These are phyloP conservation scores for Leptoclinus maculatus DNA, from an alignment of 2,797 vertebrate genomes.

Conservation along the genomic window DNA sequence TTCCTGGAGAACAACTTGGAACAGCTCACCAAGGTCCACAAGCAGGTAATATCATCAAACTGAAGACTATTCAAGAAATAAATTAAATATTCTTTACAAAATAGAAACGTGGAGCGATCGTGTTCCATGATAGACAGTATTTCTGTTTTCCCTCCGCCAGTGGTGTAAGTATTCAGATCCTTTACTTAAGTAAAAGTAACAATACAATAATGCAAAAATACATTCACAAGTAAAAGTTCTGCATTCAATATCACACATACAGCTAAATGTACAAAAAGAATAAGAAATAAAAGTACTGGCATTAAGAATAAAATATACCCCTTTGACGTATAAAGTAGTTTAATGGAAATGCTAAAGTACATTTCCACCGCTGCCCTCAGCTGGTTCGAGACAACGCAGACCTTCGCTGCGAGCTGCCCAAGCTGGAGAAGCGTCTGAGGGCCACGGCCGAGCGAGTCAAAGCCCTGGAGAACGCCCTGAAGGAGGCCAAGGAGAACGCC, in stretches of 20 bases:
- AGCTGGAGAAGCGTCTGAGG: slow-evolving; percentile 93
- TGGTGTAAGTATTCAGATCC: background rate
- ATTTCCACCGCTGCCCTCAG: slow-evolving; percentile 18
- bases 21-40: slow-evolving; percentile 97
- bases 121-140: too few species aligned
- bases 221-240: background rate
- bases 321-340: background rate
- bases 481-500: slow-evolving; percentile 93
- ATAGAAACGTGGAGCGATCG: too few species aligned
- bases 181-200: background rate
- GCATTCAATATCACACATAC: background rate
- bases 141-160: background rate
- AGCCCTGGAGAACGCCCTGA: slow-evolving; percentile 92
- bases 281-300: too few species aligned
- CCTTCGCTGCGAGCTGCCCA: slow-evolving; percentile 95
- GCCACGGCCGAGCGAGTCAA: slow-evolving; percentile 93
- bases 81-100: too few species aligned
- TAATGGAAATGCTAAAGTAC: background rate
- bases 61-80: too few species aligned
- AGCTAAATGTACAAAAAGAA: background rate
- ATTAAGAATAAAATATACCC: too few species aligned
- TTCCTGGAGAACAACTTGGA: slow-evolving; percentile 97
- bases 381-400: slow-evolving; percentile 94
- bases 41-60: slow-evolving; percentile 79
- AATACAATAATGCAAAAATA: background rate